These are phyloP conservation scores for Peucedramus taeniatus DNA, from an alignment of 2,113 vertebrate genomes.

Conservation along the genomic window DNA sequence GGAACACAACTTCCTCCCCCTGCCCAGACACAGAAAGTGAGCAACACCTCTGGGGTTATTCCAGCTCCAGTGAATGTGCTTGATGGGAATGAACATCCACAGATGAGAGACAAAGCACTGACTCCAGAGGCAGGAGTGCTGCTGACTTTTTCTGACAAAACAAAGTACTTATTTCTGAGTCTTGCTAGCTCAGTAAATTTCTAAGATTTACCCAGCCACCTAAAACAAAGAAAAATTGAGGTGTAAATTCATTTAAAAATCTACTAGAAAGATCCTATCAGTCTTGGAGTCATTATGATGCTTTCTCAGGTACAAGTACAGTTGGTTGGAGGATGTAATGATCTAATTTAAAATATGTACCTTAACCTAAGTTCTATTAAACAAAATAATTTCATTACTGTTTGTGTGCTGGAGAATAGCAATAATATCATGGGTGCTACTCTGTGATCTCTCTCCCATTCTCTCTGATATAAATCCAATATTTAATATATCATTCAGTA, in stretches of 20 bases:
- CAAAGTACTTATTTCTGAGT: not conserved
- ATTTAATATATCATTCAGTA: not conserved
- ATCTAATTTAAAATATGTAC: not conserved
- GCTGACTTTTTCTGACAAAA: not conserved
- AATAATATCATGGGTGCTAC: not conserved
- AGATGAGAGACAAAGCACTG: not conserved
- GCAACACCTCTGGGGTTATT: not conserved
- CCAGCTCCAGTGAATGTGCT: not conserved
- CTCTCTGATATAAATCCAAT: not conserved
- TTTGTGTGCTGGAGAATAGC: not conserved
- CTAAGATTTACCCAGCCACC: not conserved
- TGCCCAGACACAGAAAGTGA: not conserved
- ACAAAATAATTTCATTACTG: not conserved
- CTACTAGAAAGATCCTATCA: not conserved
- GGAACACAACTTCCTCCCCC: not conserved
- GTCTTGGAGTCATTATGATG: not conserved
- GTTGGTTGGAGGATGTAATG: not conserved
- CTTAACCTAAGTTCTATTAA: not conserved
- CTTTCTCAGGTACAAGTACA: not conserved
- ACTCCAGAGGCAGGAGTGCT: not conserved
- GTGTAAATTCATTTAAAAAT: not conserved
- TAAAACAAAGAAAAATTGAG: not conserved
- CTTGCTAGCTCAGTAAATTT: not conserved
- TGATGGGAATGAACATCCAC: not conserved
- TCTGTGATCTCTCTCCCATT: not conserved